Conservation (phyloP, 2,113 vertebrate genomes). For the Oryzias melastigma region DNA sequence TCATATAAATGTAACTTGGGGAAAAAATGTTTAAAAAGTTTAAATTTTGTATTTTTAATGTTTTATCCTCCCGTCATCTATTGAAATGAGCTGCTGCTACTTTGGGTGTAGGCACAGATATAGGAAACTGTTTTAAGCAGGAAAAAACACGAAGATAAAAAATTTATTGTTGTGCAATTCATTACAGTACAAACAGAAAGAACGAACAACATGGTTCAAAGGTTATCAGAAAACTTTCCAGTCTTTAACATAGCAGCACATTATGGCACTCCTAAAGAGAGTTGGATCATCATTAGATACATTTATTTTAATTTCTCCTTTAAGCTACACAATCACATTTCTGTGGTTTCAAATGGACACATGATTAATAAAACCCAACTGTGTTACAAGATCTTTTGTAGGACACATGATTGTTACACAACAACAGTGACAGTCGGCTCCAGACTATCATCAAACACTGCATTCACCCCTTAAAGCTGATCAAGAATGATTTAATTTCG, state of each 20-base stretch:
- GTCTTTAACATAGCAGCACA: conserved; percentile 75
- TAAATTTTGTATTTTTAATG: neutral
- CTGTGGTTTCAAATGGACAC: conserved; percentile 47
- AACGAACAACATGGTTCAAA: conserved; percentile 50
- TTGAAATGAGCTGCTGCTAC: neutral
- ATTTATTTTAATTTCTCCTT: conserved; percentile 30
- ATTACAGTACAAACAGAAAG: conserved; percentile 68
- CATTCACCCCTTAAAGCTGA: conserved; percentile 67
- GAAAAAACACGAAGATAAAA: conserved; percentile 45
- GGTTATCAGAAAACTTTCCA: conserved; percentile 63
- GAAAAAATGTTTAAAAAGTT: neutral
- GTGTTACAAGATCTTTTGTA: conserved; percentile 39
- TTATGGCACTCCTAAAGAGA: conserved; percentile 63
- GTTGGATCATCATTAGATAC: conserved; percentile 56
- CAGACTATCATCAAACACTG: conserved; percentile 42
- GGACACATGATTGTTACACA: conserved; percentile 54
- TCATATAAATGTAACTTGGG: too few species aligned
- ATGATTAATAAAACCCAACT: conserved; percentile 41
- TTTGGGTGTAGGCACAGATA: neutral
- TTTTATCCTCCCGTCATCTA: neutral
- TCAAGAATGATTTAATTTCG: conserved; percentile 29
- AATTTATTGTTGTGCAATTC: conserved; percentile 72
- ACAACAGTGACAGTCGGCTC: conserved; percentile 23
- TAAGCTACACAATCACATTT: conserved; percentile 54
- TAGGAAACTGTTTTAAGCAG: conserved; percentile 1